These are phyloP conservation scores for Squalus acanthias DNA, from an alignment of 2,797 vertebrate genomes.

Conservation along the genomic window DNA sequence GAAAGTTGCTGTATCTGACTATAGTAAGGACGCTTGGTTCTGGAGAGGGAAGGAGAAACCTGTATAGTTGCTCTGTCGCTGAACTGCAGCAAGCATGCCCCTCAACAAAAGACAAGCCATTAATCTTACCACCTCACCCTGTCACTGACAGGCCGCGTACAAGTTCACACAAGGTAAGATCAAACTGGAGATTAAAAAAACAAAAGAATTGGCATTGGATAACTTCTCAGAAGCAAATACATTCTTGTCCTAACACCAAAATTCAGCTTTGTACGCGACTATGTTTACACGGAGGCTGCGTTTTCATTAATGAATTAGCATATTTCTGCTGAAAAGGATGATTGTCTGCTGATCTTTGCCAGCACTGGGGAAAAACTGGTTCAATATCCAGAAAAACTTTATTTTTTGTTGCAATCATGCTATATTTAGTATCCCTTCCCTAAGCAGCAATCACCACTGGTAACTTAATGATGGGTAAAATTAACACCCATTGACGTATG, in stretches of 20 bases:
- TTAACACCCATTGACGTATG: constrained; percentile 7
- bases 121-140: not conserved
- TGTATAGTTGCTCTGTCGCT: not conserved
- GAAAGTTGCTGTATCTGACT: not conserved
- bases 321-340: not conserved
- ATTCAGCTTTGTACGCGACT: not conserved
- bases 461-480: constrained; percentile 6
- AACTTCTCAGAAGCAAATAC: not conserved
- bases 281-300: not conserved
- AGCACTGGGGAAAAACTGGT: not conserved
- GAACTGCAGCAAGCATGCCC: not conserved
- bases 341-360: not conserved
- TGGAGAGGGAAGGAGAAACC: not conserved
- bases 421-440: constrained; percentile 2
- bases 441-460: constrained; percentile 5
- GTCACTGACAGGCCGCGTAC: not conserved
- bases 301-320: not conserved
- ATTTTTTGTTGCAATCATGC: not conserved
- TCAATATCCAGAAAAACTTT: not conserved
- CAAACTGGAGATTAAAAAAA: not conserved
- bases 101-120: not conserved
- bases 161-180: not conserved
- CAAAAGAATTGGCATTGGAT: not conserved
- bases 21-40: not conserved
- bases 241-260: not conserved